These are phyloP conservation scores for Phalera bucephala DNA, from an alignment of 2,888 invertebrate genomes.

Conservation along the genomic window DNA sequence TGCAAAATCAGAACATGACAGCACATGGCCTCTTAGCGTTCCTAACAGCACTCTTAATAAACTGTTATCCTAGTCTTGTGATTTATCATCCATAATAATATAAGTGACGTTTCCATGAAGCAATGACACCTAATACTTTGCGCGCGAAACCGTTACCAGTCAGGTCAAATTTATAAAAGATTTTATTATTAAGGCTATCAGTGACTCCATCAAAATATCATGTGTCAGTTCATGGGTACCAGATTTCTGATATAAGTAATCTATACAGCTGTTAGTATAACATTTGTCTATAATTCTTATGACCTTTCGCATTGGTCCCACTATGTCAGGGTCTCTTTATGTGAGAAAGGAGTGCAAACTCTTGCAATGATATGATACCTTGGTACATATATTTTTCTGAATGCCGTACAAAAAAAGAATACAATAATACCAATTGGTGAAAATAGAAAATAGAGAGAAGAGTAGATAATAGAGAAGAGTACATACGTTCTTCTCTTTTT, in stretches of 20 bases:
- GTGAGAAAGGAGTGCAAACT: background rate
- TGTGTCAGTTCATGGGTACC: slow-evolving; percentile 2
- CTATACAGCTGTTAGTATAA: background rate
- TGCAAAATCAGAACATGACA: too few relatives aligned
- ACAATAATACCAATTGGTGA: too few relatives aligned
- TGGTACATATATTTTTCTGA: too few relatives aligned
- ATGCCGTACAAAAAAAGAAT: too few relatives aligned
- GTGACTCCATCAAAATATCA: slow-evolving; percentile 18
- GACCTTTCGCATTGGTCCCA: background rate
- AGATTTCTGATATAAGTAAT: background rate
- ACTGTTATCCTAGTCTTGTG: too few relatives aligned
- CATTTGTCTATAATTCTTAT: background rate
- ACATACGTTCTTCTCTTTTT: too few relatives aligned
- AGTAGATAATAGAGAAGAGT: too few relatives aligned
- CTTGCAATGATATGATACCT: too few relatives aligned
- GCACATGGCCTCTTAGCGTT: too few relatives aligned
- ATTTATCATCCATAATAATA: background rate
- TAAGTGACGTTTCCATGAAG: background rate
- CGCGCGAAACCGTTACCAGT: slow-evolving; percentile 14
- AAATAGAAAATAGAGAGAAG: too few relatives aligned
- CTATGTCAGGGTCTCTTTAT: background rate
- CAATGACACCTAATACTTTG: slow-evolving; percentile 5
- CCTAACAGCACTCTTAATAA: too few relatives aligned
- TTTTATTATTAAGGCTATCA: slow-evolving; percentile 20
- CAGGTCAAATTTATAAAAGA: slow-evolving; percentile 15